phyloP scores from a whole-genome alignment of 1,140 invertebrate species.

The Coenobita brevimanus region DNA sequence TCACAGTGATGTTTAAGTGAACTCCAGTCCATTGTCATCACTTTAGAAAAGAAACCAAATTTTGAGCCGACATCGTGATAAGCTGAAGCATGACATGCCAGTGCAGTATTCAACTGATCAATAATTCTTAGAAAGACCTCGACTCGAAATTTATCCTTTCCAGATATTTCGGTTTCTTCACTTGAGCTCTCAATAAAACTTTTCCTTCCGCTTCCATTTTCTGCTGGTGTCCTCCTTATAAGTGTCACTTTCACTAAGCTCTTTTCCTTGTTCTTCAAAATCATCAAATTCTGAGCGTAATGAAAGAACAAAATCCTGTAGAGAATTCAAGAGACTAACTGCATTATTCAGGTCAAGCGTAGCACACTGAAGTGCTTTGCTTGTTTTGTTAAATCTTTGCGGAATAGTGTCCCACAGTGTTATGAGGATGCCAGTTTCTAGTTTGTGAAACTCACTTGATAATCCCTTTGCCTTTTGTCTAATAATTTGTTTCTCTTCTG shows the following conservation, averaged over 20 bases:
- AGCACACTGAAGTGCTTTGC: constrained; percentile 1
- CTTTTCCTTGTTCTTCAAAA: constrained; percentile 26
- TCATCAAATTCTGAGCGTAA: not conserved
- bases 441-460: constrained; percentile 15
- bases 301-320: not conserved
- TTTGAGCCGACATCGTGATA: not conserved
- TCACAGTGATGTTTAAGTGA: constrained; percentile 9
- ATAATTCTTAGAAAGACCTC: constrained; percentile 29
- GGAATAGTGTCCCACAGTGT: constrained; percentile 6
- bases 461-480: constrained; percentile 25
- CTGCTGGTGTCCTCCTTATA: constrained; percentile 4
- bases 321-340: not conserved
- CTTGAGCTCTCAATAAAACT: not conserved
- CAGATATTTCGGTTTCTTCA: no score
- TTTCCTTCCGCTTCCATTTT: not conserved
- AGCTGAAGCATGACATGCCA: not conserved
- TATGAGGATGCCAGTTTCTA: constrained; percentile 25
- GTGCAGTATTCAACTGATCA: not conserved
- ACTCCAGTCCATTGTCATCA: not conserved
- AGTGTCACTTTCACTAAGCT: constrained; percentile 14
- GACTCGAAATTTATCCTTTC: not conserved
- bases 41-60: not conserved
- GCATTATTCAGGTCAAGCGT: no score
- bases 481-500: constrained; percentile 18
- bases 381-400: not conserved